Conservation (phyloP, 1,140 invertebrate species). For the Pseudomyrmex sp. region DNA sequence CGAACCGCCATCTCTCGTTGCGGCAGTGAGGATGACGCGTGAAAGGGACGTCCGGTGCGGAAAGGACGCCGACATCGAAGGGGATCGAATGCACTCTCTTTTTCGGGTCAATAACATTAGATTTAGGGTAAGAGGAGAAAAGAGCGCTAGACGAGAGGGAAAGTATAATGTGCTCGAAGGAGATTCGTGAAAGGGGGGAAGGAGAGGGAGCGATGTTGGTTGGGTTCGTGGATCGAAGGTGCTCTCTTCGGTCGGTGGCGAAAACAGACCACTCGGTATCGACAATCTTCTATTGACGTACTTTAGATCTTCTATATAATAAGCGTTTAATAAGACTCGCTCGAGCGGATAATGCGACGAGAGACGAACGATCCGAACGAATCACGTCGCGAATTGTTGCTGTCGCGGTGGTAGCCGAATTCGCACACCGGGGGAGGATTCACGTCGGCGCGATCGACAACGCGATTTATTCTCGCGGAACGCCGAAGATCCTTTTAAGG, state of each 20-base stretch:
- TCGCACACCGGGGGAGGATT: neutral
- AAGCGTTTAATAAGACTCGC: conserved; percentile 72
- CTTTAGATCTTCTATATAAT: conserved; percentile 75
- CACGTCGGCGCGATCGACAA: neutral
- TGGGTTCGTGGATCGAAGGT: conserved; percentile 70
- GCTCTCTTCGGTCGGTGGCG: conserved; percentile 65
- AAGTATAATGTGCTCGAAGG: conserved; percentile 30
- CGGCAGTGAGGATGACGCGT: conserved; percentile 22
- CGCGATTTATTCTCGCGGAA: conserved; percentile 11
- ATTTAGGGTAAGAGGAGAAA: conserved; percentile 39
- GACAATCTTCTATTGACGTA: conserved; percentile 81
- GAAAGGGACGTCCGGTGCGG: conserved; percentile 6
- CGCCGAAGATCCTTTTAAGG: neutral
- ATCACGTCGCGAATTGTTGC: conserved; percentile 62
- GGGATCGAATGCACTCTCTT: conserved; percentile 38
- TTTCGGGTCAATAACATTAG: conserved; percentile 54
- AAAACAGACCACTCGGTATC: conserved; percentile 78
- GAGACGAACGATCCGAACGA: conserved; percentile 38
- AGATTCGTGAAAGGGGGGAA: conserved; percentile 5
- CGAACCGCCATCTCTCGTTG: conserved; percentile 37
- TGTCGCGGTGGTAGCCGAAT: conserved; percentile 63
- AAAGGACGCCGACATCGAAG: conserved; percentile 43
- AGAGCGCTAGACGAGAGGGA: neutral
- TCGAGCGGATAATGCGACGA: conserved; percentile 56
- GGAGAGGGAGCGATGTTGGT: conserved; percentile 64